These are phyloP conservation scores for Ardeotis arabs DNA, from an alignment of 2,113 vertebrate genomes.

Conservation along the genomic window DNA sequence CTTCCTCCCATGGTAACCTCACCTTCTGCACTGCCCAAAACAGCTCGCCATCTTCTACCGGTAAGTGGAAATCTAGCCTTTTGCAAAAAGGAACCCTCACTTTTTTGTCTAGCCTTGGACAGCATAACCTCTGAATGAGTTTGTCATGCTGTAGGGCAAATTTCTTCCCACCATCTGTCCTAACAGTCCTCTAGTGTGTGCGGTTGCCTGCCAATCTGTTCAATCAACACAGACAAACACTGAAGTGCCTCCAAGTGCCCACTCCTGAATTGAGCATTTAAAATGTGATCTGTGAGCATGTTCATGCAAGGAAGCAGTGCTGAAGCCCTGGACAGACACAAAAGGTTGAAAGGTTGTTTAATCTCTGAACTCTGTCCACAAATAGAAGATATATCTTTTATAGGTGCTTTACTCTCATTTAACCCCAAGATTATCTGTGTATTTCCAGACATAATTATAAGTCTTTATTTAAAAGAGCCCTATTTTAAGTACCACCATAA, in stretches of 20 bases:
- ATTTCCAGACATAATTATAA: background rate
- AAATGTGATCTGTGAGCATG: background rate
- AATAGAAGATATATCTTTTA: background rate
- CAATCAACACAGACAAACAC: background rate
- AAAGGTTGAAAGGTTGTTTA: background rate
- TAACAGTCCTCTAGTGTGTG: background rate
- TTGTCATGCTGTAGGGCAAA: background rate
- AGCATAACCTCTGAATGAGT: background rate
- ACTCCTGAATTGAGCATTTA: background rate
- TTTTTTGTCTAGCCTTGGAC: background rate
- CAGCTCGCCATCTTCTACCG: background rate
- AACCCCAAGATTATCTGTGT: background rate
- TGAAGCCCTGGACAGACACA: background rate
- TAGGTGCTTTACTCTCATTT: background rate
- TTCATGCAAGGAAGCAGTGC: background rate
- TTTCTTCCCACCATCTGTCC: background rate
- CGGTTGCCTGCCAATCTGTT: background rate
- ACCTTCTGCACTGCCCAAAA: background rate
- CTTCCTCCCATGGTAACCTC: background rate
- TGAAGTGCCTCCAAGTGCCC: background rate
- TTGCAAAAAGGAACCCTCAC: background rate
- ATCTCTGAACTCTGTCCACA: constrained; percentile 25
- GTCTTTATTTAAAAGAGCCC: background rate
- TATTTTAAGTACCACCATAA: background rate
- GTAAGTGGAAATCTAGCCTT: background rate